Percentiles rank a stretch among this genome's conserved stretches.
Evolutionary conservation across 2,888 invertebrate species (phyloP).

Genomic region (Watsonalla cultraria): DNA sequence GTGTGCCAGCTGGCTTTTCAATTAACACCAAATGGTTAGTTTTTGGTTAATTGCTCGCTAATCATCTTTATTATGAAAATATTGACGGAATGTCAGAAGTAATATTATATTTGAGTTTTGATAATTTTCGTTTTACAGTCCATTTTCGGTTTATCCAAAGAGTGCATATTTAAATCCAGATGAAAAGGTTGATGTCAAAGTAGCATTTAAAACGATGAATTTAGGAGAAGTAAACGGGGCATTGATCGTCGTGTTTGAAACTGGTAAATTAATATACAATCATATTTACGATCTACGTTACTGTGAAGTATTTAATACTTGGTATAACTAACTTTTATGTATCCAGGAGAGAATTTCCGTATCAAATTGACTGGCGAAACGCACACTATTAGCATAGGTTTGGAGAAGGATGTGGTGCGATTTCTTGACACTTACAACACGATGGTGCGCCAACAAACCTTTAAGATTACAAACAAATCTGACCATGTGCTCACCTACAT

Average conservation of each 20-base stretch:
- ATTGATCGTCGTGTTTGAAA: slow-evolving; percentile 52
- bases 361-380: slow-evolving; percentile 65
- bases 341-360: slow-evolving; percentile 66
- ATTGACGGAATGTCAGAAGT: no score
- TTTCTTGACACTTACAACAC: slow-evolving; percentile 80
- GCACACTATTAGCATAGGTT: slow-evolving; percentile 61
- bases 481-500: slow-evolving; percentile 71
- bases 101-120: no score
- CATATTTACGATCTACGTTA: no score
- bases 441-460: slow-evolving; percentile 67
- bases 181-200: slow-evolving; percentile 65
- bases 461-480: slow-evolving; percentile 79
- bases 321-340: slow-evolving; percentile 3
- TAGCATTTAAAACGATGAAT: slow-evolving; percentile 71
- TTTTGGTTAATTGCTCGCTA: background rate
- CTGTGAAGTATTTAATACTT: background rate
- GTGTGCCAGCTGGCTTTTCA: slow-evolving; percentile 51
- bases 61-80: no score
- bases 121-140: slow-evolving; percentile 32
- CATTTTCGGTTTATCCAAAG: slow-evolving; percentile 74
- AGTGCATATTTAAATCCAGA: slow-evolving; percentile 70
- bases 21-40: slow-evolving; percentile 43
- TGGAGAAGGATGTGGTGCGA: slow-evolving; percentile 71
- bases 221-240: slow-evolving; percentile 56
- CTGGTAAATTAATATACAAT: slow-evolving; percentile 46